These are phyloP conservation scores for Argyresthia albistria DNA, from an alignment of 2,888 invertebrate species.

Conservation along the genomic window DNA sequence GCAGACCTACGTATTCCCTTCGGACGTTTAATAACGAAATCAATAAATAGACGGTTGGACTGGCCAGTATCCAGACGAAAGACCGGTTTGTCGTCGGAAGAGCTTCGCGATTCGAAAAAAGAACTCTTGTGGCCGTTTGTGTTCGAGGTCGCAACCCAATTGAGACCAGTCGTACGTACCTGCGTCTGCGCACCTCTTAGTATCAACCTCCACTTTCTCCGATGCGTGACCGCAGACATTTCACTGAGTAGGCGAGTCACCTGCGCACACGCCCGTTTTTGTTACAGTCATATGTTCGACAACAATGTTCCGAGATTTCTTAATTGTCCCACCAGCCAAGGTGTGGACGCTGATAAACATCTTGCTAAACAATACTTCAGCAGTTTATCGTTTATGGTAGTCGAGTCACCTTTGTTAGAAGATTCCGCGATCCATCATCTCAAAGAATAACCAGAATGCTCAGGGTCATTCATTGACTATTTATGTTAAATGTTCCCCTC, in stretches of 20 bases:
- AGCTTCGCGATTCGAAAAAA: constrained; percentile 30
- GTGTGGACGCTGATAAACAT: too few relatives aligned
- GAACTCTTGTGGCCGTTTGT: constrained; percentile 43
- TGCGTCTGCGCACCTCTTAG: constrained; percentile 21
- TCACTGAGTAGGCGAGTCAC: constrained; percentile 37
- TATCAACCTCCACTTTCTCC: constrained; percentile 61
- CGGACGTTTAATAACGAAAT: not conserved
- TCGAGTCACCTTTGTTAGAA: too few relatives aligned
- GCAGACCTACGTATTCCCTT: too few relatives aligned
- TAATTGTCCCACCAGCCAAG: too few relatives aligned
- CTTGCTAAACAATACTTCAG: too few relatives aligned
- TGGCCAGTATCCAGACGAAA: not conserved
- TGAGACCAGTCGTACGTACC: constrained; percentile 59
- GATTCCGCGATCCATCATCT: too few relatives aligned
- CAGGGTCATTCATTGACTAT: too few relatives aligned
- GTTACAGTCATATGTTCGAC: constrained; percentile 6
- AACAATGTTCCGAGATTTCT: too few relatives aligned
- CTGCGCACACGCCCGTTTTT: constrained; percentile 17
- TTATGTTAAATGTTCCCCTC: too few relatives aligned
- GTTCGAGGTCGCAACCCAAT: constrained; percentile 67
- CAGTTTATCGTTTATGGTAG: too few relatives aligned
- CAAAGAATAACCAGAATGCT: too few relatives aligned
- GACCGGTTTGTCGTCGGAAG: constrained; percentile 27
- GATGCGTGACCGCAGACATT: constrained; percentile 24
- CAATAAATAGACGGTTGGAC: not conserved